phyloP scores from a whole-genome alignment of 2,113 vertebrate genomes.

The Chunga burmeisteri region DNA sequence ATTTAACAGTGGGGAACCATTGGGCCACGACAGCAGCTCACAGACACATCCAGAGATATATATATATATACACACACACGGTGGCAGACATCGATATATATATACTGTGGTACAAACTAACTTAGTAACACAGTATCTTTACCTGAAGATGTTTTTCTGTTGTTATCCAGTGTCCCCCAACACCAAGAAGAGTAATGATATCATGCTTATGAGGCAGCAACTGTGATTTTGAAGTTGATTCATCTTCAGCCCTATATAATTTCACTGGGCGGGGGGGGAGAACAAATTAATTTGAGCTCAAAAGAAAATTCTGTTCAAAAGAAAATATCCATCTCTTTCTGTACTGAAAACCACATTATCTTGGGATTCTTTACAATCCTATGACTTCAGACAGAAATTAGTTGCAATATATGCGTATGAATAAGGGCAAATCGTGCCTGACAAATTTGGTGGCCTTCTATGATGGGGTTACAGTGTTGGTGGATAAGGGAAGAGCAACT shows the following conservation, averaged over 20 bases:
- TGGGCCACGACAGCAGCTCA: background rate
- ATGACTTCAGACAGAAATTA: background rate
- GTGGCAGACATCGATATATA: no score
- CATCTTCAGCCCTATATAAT: constrained; percentile 78
- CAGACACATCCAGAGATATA: background rate
- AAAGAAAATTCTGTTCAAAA: background rate
- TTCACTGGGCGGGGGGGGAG: constrained; percentile 68
- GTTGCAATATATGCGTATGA: background rate
- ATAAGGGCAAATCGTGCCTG: background rate
- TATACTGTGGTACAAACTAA: background rate
- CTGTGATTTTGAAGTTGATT: constrained; percentile 50
- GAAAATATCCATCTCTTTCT: background rate
- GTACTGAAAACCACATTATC: background rate
- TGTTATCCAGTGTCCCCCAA: constrained; percentile 92
- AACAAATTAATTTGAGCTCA: background rate
- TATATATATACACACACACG: no score
- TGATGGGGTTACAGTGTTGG: no score
- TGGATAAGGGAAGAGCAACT: no score
- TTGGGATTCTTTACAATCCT: background rate
- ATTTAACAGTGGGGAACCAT: background rate
- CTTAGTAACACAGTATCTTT: background rate
- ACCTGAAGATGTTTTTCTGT: constrained; percentile 89
- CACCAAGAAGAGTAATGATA: constrained; percentile 86
- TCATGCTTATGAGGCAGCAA: constrained; percentile 91
- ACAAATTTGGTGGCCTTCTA: no score